Percentiles rank a stretch among this genome's conserved stretches.
These are phyloP conservation scores for Semnornis frantzii DNA, from an alignment of 2,113 vertebrate genomes.

Conservation along the genomic window DNA sequence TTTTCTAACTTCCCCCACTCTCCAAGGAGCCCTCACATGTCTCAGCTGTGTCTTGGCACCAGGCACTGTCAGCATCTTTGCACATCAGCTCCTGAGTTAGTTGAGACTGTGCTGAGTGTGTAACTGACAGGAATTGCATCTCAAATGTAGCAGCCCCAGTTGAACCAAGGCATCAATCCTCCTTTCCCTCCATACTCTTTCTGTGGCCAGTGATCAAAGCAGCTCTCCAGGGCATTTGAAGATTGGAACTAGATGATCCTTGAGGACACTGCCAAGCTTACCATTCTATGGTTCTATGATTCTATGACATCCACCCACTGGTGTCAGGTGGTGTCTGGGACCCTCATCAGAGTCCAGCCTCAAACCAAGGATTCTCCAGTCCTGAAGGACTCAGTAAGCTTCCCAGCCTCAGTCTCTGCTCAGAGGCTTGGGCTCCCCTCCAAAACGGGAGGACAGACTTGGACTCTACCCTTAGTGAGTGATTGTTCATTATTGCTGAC, in stretches of 20 bases:
- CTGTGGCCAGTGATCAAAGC: background rate
- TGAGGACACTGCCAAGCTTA: too few species aligned
- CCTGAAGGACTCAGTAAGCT: background rate
- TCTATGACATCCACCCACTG: background rate
- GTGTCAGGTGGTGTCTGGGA: background rate
- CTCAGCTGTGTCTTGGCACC: background rate
- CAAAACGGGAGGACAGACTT: background rate
- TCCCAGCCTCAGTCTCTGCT: background rate
- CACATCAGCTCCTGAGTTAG: background rate
- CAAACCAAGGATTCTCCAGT: background rate
- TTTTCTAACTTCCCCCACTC: background rate
- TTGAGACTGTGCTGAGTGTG: background rate
- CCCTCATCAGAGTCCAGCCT: background rate
- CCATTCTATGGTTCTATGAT: too few species aligned
- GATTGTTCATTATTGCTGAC: background rate
- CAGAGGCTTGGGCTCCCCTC: background rate
- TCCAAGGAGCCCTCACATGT: background rate
- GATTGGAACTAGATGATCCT: background rate
- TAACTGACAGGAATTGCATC: background rate
- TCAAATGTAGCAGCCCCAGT: background rate
- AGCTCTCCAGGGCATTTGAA: background rate
- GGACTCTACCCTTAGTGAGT: background rate
- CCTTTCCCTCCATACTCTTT: background rate
- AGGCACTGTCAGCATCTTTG: background rate
- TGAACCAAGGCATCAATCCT: background rate